Conservation (phyloP, 2,888 invertebrate species). For the Tricholauxania praeusta region DNA sequence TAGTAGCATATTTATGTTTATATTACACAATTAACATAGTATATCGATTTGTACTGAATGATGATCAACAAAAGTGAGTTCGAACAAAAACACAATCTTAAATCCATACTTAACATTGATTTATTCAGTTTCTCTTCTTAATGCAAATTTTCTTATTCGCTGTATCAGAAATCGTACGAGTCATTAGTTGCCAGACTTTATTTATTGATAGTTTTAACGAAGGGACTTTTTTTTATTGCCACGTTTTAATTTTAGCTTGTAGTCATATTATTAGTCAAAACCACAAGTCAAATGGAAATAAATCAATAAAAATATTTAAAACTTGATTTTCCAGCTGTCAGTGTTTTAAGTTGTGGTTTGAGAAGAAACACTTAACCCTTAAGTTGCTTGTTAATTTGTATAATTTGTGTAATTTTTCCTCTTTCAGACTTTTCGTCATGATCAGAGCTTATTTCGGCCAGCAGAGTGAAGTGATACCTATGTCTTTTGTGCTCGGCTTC, state of each 20-base stretch:
- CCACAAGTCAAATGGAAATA: not conserved
- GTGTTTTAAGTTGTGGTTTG: slow-evolving; percentile 3
- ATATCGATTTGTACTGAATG: slow-evolving; percentile 86
- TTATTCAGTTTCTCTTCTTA: too few species aligned
- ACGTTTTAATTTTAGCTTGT: too few species aligned
- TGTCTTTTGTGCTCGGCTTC: slow-evolving; percentile 96
- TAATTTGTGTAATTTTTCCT: slow-evolving; percentile 34
- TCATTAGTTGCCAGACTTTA: too few species aligned
- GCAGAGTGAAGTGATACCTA: slow-evolving; percentile 88
- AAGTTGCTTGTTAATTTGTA: slow-evolving; percentile 3
- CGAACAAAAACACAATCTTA: slow-evolving; percentile 23
- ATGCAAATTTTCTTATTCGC: too few species aligned
- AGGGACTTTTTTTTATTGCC: too few species aligned
- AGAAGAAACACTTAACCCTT: not conserved
- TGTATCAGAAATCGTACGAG: too few species aligned
- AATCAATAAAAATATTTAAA: not conserved
- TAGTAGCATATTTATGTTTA: slow-evolving; percentile 85
- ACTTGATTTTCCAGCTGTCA: not conserved
- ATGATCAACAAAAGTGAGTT: slow-evolving; percentile 81
- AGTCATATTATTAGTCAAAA: not conserved
- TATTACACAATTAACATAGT: slow-evolving; percentile 89
- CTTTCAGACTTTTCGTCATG: slow-evolving; percentile 86
- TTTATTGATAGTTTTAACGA: too few species aligned
- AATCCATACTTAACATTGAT: too few species aligned
- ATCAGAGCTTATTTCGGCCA: slow-evolving; percentile 88